These are phyloP conservation scores for Drosophila gaucha DNA, from an alignment of 2,888 invertebrate species.

Conservation along the genomic window DNA sequence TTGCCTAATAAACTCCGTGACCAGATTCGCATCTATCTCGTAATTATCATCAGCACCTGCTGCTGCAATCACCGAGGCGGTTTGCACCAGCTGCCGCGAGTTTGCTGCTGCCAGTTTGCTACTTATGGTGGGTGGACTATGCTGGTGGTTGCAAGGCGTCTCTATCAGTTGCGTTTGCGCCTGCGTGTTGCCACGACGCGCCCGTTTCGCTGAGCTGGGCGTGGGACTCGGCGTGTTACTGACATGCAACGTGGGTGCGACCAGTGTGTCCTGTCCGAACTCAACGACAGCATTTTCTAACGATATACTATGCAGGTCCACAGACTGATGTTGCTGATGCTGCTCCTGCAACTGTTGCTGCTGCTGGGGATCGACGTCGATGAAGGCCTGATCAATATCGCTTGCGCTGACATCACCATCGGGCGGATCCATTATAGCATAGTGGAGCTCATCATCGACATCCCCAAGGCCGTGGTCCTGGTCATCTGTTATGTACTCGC, in stretches of 20 bases:
- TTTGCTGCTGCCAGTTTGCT: slow-evolving; percentile 65
- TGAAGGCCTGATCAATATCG: slow-evolving; percentile 72
- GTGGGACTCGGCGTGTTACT: slow-evolving; percentile 58
- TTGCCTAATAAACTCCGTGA: slow-evolving; percentile 84
- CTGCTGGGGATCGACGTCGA: slow-evolving; percentile 55
- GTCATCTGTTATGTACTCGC: slow-evolving; percentile 70
- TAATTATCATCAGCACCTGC: slow-evolving; percentile 80
- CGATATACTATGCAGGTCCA: slow-evolving; percentile 63
- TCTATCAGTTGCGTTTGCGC: slow-evolving; percentile 38
- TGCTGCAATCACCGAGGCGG: slow-evolving; percentile 80
- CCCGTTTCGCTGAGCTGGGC: slow-evolving; percentile 59
- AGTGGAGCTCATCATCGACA: slow-evolving; percentile 76
- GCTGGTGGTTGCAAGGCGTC: slow-evolving; percentile 63
- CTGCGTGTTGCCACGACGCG: slow-evolving; percentile 48
- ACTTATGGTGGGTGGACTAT: slow-evolving; percentile 54
- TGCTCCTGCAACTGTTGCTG: slow-evolving; percentile 43
- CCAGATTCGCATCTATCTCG: slow-evolving; percentile 82
- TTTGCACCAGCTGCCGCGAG: slow-evolving; percentile 79
- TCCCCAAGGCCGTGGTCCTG: slow-evolving; percentile 64
- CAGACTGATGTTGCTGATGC: slow-evolving; percentile 40
- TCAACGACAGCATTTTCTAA: slow-evolving; percentile 69
- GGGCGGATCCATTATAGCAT: slow-evolving; percentile 76
- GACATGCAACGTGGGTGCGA: slow-evolving; percentile 55
- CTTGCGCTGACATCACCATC: slow-evolving; percentile 70
- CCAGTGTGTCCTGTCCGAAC: slow-evolving; percentile 57